Conservation (phyloP, 2,797 vertebrate species). For the Eptatretus atami region DNA sequence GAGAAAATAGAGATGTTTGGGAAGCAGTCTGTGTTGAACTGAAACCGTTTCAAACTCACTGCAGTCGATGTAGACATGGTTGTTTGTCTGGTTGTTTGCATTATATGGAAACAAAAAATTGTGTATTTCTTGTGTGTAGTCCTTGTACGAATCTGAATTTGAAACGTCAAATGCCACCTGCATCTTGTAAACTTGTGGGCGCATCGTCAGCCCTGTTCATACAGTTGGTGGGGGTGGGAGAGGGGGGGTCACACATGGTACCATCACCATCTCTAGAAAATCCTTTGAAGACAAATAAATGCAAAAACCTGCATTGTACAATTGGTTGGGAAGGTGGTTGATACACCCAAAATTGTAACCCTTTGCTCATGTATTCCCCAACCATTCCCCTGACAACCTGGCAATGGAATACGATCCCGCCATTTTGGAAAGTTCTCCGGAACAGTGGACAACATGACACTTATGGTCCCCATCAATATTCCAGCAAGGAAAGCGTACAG, state of each 20-base stretch:
- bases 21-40: background rate
- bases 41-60: too few species aligned
- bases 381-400: slow-evolving; percentile 22
- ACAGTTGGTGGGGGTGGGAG: background rate
- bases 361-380: too few species aligned
- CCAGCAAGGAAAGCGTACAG: slow-evolving; percentile 93
- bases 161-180: background rate
- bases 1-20: background rate
- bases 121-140: background rate
- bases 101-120: background rate
- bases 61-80: too few species aligned
- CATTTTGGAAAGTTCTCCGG: slow-evolving; percentile 62
- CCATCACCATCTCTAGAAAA: too few species aligned
- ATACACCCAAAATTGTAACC: too few species aligned
- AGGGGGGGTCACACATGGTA: background rate
- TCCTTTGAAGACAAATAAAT: too few species aligned
- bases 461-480: slow-evolving; percentile 90
- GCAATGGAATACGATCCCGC: slow-evolving; percentile 89
- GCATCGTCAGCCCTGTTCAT: background rate
- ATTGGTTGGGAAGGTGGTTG: too few species aligned
- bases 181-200: background rate
- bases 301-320: too few species aligned
- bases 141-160: background rate
- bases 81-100: background rate
- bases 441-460: slow-evolving; percentile 65